Base-by-base conservation (phyloP, 2,797 vertebrate genomes). In the Pseudomugil tenellus region DNA sequence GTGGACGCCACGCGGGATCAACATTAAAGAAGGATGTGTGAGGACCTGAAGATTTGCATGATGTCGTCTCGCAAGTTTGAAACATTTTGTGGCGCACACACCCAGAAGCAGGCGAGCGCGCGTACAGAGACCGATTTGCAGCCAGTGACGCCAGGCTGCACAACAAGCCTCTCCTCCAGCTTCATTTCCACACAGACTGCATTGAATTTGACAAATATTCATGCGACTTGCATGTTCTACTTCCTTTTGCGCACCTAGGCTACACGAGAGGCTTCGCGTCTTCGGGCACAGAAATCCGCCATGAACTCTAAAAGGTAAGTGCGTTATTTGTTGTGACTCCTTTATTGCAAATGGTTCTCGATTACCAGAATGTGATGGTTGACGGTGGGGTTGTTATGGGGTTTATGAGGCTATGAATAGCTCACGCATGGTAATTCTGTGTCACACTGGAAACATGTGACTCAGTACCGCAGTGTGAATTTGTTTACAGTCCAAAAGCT, bases 221-320 rank as follows among this genome's bases (percentile, higher is more conserved):
- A 51, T 23, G 21, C 41, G 10, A 58, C 6, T 43, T 55, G 37
- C 34, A 41, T 39, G 13, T 16, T 28, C 14, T 26, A 11, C 14
- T 6, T 35, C 21, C 5, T 4, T 43, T 19, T 54, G 31, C 70
- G 70, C 35, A n/a, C 21, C 29, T 32, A 6, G 3, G 32, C 8
- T 56, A 46, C 49, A 21, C 69, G 31, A 69, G 28, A 67, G 80
- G 29, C 72, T 61, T 61, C 37, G 62, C 69, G 39, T 77, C 80
- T 59, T 74, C 67, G 6, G 67, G 34, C 75, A 52, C 63, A 5
- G 49, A 67, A 56, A 69, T 53, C 66, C 83, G 51, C 43, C 76
- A 90, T 89, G 88, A 78, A 77, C 66, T 72, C 77, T 41, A 54
- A n/a, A 68, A 87, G 90, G 91, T 92, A 89, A 86, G 3, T 31